Evolutionary conservation across 1,140 invertebrate genomes (phyloP), one percentile per base, ranked within the genome.

Genomic region (Phymorhynchus buccinoides): DNA sequence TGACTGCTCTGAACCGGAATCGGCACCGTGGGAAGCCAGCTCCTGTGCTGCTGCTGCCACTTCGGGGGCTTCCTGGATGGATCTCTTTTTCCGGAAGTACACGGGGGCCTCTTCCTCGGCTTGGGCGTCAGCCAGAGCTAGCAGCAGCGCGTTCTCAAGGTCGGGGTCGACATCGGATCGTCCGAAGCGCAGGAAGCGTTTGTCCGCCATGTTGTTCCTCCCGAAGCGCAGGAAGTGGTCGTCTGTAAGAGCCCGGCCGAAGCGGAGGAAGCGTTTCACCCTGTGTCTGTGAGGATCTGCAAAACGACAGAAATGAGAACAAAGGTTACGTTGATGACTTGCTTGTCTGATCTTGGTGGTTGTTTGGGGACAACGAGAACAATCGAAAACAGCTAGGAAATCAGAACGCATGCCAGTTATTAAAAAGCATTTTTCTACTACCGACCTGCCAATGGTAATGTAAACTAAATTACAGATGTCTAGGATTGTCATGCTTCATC

Each of bases 111-210:
- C 85, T 4, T 68, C 85, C 14, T 83, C 56, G 14, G 66, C 78
- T n/a, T 27, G 56, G 56, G 56, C 56, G 0, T 27, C 14, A 27
- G 56, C 56, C 4, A 62, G 12, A 62, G 56, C 56, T 22, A 62
- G 2, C 4, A 62, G 56, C 56, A 62, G 56, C 56, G 56, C 56
- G 22, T 62, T 62, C 56, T 84, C 87, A n/a, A 83, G n/a, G 32
- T 84, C 78, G 6, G 42, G 71, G 80, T 39, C 84, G 37, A 66
- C 75, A 30, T 88, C 87, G 30, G 85, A 85, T 32, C 86, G 77
- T 22, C 90, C 91, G 52, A 92, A 91, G 62, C 90, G 75, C 86
- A 92, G 88, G 81, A 90, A 91, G 44, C 90, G 62, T 87, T 92
- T 91, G 52, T 91, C 89, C 48, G 80, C 3, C 79, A 77, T 22